Evolutionary conservation across 2,113 vertebrate genomes (phyloP).

Genomic region (Lycaon pictus): DNA sequence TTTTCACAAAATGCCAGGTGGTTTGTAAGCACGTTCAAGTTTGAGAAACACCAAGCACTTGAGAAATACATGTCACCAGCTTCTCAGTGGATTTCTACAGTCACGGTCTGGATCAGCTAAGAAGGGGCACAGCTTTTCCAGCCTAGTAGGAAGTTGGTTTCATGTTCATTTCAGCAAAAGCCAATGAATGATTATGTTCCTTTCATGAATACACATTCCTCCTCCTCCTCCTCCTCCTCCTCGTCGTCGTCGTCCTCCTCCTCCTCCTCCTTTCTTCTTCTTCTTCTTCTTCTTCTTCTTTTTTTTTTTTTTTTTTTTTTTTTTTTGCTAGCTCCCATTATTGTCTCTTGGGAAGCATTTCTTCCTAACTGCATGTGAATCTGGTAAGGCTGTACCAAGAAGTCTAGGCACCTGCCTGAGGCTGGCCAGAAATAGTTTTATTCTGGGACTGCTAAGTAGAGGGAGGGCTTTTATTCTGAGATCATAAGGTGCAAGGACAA

Average conservation of each 20-base stretch:
- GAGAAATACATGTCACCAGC: too few relatives aligned
- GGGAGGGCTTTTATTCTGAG: not conserved
- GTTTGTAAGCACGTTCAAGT: not conserved
- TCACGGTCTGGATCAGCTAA: not conserved
- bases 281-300: accelerated
- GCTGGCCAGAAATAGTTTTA: not conserved
- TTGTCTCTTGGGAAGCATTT: not conserved
- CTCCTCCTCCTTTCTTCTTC: too few relatives aligned
- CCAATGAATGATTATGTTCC: not conserved
- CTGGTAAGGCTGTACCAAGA: not conserved
- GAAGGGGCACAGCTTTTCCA: not conserved
- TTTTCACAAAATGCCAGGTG: not conserved
- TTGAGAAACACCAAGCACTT: not conserved
- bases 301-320: accelerated
- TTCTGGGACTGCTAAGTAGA: not conserved
- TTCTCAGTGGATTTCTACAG: not conserved
- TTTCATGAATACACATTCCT: not conserved
- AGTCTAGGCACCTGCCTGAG: not conserved
- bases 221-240: not conserved
- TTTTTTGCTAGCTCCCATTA: not conserved
- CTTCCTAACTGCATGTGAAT: not conserved
- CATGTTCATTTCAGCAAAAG: not conserved
- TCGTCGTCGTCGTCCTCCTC: not conserved
- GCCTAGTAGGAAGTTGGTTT: not conserved
- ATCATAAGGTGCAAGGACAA: not conserved